phyloP scores from a whole-genome alignment of 1,140 invertebrate species.

The Hetaerina americana region DNA sequence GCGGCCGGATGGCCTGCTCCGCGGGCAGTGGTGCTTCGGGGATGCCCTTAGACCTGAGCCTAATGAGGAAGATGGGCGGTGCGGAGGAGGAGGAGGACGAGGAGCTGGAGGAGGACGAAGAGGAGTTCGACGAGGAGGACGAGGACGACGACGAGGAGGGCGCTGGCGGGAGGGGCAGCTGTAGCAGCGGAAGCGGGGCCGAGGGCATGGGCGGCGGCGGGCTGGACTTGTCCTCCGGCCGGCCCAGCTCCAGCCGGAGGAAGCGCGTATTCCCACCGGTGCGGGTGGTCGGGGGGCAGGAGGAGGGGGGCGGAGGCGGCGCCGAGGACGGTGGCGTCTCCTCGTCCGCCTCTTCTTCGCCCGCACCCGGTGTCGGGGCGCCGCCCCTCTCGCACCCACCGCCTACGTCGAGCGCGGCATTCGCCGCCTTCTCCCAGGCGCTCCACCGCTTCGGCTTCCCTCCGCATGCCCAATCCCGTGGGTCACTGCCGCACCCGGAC shows the following conservation, averaged over 20 bases:
- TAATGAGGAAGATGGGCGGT: not conserved
- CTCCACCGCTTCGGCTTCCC: not conserved
- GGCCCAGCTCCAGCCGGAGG: not conserved
- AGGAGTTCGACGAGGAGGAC: slow-evolving; percentile 26
- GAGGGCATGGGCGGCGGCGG: not conserved
- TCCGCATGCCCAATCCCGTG: slow-evolving; percentile 10
- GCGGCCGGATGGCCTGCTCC: slow-evolving; percentile 23
- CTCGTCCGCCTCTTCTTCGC: slow-evolving; percentile 2
- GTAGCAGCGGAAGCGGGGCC: not conserved
- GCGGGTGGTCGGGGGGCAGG: slow-evolving; percentile 2
- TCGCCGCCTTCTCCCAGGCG: not conserved
- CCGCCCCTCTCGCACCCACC: slow-evolving; percentile 16
- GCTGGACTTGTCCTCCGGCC: not conserved
- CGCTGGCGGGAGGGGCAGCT: not conserved
- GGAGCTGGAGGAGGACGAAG: slow-evolving; percentile 17
- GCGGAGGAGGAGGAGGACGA: slow-evolving; percentile 3
- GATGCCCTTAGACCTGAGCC: slow-evolving; percentile 24
- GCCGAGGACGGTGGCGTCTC: not conserved
- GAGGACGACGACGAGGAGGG: slow-evolving; percentile 30
- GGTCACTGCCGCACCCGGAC: slow-evolving; percentile 21
- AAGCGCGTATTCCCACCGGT: not conserved
- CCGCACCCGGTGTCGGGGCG: slow-evolving; percentile 3
- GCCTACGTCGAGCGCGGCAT: not conserved
- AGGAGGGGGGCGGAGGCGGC: slow-evolving; percentile 5
- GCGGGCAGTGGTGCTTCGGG: slow-evolving; percentile 18